Conservation (phyloP, 2,113 vertebrate genomes). For the Erythrolamprus reginae region DNA sequence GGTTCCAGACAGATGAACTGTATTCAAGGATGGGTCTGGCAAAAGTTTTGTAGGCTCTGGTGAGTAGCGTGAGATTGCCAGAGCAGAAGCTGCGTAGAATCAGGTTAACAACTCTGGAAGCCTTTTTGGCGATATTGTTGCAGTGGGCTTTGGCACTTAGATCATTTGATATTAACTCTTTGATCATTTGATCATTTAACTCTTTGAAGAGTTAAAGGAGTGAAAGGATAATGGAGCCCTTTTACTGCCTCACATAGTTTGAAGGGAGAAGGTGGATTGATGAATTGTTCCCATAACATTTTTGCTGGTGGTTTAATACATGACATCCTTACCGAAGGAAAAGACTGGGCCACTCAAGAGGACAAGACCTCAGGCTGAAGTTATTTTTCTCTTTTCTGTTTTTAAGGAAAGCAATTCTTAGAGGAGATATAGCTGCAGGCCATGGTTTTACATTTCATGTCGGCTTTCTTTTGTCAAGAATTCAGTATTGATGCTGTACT, state of each 20-base stretch:
- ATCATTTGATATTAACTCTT: no score
- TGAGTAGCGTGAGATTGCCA: no score
- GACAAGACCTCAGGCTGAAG: constrained; percentile 62
- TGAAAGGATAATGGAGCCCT: constrained; percentile 73
- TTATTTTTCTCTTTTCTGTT: constrained; percentile 58
- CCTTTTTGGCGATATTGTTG: no score
- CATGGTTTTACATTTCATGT: constrained; percentile 90
- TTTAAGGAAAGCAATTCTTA: constrained; percentile 79
- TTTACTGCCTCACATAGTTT: constrained; percentile 78
- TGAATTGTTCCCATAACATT: constrained; percentile 72
- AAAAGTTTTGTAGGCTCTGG: no score
- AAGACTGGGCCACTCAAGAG: constrained; percentile 71
- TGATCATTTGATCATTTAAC: no score
- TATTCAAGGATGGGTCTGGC: no score
- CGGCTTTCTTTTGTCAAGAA: constrained; percentile 80
- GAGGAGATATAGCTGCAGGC: constrained; percentile 88
- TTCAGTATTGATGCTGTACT: constrained; percentile 87
- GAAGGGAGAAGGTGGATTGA: constrained; percentile 83
- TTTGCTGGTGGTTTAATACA: constrained; percentile 86
- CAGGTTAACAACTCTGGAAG: no score
- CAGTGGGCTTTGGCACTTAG: no score
- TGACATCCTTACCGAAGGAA: constrained; percentile 83
- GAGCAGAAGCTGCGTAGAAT: no score
- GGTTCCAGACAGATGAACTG: no score
- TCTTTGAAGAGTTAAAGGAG: constrained; percentile 46